Percentiles rank a stretch among this genome's conserved stretches.
These are phyloP conservation scores for Ethmia dodecea DNA, from an alignment of 2,888 invertebrate genomes.

Conservation along the genomic window DNA sequence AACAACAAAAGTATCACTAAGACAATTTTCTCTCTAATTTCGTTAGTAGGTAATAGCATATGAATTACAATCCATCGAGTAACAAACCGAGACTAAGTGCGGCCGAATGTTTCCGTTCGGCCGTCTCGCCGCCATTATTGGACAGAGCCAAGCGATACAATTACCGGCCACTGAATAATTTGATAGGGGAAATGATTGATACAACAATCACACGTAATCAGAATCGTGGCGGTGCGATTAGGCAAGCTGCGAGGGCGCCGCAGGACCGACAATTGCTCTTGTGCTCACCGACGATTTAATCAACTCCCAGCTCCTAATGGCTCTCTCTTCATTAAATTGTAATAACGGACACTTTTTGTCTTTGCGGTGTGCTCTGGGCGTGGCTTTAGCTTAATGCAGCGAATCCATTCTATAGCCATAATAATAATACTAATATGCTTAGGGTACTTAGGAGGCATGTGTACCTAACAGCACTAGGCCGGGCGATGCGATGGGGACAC, in stretches of 20 bases:
- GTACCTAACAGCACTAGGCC: too few relatives aligned
- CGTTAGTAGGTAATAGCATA: slow-evolving; percentile 55
- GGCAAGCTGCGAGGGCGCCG: slow-evolving; percentile 43
- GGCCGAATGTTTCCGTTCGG: slow-evolving; percentile 60
- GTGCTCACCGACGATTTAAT: slow-evolving; percentile 69
- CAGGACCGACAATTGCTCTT: slow-evolving; percentile 56
- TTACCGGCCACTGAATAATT: slow-evolving; percentile 74
- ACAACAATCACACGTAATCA: slow-evolving; percentile 73
- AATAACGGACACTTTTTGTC: slow-evolving; percentile 66
- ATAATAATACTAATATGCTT: too few relatives aligned
- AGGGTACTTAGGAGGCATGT: too few relatives aligned
- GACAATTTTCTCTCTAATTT: slow-evolving; percentile 53
- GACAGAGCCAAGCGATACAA: slow-evolving; percentile 59
- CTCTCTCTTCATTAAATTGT: slow-evolving; percentile 71
- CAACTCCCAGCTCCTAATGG: slow-evolving; percentile 64
- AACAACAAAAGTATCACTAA: slow-evolving; percentile 25
- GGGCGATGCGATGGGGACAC: too few relatives aligned
- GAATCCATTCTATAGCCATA: too few relatives aligned
- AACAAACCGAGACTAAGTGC: slow-evolving; percentile 74
- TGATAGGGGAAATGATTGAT: slow-evolving; percentile 76
- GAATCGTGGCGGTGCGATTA: slow-evolving; percentile 72
- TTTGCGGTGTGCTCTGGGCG: slow-evolving; percentile 42
- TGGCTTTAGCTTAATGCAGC: slow-evolving; percentile 31
- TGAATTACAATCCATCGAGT: slow-evolving; percentile 64
- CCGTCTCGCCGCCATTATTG: slow-evolving; percentile 43